Percentiles rank a stretch among this genome's conserved stretches.
phyloP scores from a whole-genome alignment of 2,888 invertebrate species.

The Meteorus colon region DNA sequence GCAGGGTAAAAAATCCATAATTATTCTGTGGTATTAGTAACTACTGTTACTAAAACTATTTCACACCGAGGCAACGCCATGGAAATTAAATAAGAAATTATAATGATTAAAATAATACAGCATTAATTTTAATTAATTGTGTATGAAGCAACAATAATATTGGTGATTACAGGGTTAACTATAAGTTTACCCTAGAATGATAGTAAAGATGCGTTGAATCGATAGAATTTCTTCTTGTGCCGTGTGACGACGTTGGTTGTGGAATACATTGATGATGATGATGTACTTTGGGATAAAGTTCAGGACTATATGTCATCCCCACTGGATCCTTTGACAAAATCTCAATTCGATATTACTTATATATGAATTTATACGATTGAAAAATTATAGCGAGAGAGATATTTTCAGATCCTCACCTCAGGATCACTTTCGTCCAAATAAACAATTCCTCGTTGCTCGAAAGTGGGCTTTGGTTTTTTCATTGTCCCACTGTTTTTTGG shows the following conservation, averaged over 20 bases:
- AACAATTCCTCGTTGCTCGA: conserved; percentile 60
- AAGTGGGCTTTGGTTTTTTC: conserved; percentile 56
- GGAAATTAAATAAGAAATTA: conserved; percentile 33
- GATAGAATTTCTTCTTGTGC: conserved; percentile 65
- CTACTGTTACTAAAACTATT: conserved; percentile 50
- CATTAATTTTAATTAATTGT: not conserved
- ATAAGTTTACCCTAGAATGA: conserved; percentile 69
- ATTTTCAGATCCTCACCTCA: conserved; percentile 62
- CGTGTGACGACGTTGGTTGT: conserved; percentile 52
- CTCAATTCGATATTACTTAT: conserved; percentile 55
- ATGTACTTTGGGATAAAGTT: conserved; percentile 60
- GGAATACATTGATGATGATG: conserved; percentile 46
- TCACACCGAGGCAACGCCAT: conserved; percentile 67
- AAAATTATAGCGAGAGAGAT: conserved; percentile 1
- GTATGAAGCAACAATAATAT: conserved; percentile 37
- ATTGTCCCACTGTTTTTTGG: conserved; percentile 55
- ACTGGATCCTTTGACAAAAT: conserved; percentile 65
- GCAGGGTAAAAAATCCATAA: conserved; percentile 22
- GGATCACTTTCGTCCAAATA: conserved; percentile 68
- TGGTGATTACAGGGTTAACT: conserved; percentile 39
- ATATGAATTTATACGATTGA: conserved; percentile 6
- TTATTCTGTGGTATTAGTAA: conserved; percentile 7
- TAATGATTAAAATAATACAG: conserved; percentile 27
- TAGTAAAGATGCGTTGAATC: conserved; percentile 68
- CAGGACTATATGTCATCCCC: conserved; percentile 66